Percentiles rank a stretch among this genome's conserved stretches.
Evolutionary conservation across 2,113 vertebrate species (phyloP).

Genomic region (Xenopus laevis): DNA sequence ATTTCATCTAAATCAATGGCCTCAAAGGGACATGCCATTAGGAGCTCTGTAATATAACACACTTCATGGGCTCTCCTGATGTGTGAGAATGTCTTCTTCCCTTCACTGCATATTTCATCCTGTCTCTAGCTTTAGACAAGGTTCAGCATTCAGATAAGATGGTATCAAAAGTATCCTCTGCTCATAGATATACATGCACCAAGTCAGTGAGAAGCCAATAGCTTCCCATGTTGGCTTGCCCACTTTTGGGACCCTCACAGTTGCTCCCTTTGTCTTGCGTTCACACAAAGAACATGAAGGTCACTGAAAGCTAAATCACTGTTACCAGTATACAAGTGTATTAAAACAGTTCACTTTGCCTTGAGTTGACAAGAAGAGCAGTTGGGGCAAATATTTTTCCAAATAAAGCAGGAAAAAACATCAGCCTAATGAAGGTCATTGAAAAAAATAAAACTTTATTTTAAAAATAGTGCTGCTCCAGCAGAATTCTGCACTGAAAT

Average conservation of each 20-base stretch:
- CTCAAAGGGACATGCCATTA: constrained; percentile 45
- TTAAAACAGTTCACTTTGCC: too few relatives aligned
- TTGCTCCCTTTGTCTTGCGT: neutral
- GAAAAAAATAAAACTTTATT: too few relatives aligned
- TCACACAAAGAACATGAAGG: neutral
- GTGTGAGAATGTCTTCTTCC: constrained; percentile 37
- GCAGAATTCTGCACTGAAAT: too few relatives aligned
- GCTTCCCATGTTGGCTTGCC: fast-evolving
- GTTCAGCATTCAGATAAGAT: constrained; percentile 22
- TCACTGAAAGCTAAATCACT: too few relatives aligned
- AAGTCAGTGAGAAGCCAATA: neutral
- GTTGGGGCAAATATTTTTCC: too few relatives aligned
- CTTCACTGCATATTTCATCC: constrained; percentile 25
- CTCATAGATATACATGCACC: neutral
- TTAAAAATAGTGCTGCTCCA: too few relatives aligned
- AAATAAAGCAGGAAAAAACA: too few relatives aligned
- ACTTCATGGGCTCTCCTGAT: constrained; percentile 20
- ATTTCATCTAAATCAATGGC: constrained; percentile 52
- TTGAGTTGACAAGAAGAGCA: too few relatives aligned
- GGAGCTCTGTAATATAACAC: constrained; percentile 33
- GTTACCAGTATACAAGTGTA: too few relatives aligned
- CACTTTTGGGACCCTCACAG: neutral
- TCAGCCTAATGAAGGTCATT: too few relatives aligned
- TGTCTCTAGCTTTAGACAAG: neutral
- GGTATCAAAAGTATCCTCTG: neutral